Conservation (phyloP, 2,113 vertebrate species). For the Jaculus jaculus region DNA sequence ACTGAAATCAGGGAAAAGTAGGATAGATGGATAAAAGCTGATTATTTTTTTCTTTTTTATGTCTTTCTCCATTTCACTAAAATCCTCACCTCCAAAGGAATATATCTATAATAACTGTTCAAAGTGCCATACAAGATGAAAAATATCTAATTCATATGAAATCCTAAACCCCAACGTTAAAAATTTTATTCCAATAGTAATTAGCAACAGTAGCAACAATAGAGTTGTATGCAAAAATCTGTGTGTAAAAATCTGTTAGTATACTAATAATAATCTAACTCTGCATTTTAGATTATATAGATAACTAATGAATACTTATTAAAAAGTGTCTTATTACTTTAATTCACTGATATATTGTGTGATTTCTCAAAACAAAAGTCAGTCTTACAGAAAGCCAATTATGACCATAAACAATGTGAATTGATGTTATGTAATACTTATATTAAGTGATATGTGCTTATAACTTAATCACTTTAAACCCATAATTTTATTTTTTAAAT, state of each 20-base stretch:
- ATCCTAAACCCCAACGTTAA: not conserved
- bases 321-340: not conserved
- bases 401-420: not conserved
- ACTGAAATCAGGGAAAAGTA: not conserved
- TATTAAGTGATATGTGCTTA: not conserved
- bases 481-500: not conserved
- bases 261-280: not conserved
- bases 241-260: not conserved
- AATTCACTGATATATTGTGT: slow-evolving; percentile 35
- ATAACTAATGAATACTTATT: not conserved
- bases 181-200: not conserved
- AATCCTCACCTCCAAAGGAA: not conserved
- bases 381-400: not conserved
- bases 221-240: not conserved
- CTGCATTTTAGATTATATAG: not conserved
- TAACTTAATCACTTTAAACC: not conserved
- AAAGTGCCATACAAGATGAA: not conserved
- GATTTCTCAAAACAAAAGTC: not conserved
- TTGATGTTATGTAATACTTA: not conserved
- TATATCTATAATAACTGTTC: not conserved
- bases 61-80: not conserved
- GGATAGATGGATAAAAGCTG: not conserved
- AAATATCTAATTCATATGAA: not conserved
- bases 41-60: slow-evolving; percentile 1
- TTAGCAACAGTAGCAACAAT: not conserved